Evolutionary conservation across 2,113 vertebrate genomes (phyloP), one percentile per base, ranked within the genome.

Genomic region (Lophochroa leadbeateri): DNA sequence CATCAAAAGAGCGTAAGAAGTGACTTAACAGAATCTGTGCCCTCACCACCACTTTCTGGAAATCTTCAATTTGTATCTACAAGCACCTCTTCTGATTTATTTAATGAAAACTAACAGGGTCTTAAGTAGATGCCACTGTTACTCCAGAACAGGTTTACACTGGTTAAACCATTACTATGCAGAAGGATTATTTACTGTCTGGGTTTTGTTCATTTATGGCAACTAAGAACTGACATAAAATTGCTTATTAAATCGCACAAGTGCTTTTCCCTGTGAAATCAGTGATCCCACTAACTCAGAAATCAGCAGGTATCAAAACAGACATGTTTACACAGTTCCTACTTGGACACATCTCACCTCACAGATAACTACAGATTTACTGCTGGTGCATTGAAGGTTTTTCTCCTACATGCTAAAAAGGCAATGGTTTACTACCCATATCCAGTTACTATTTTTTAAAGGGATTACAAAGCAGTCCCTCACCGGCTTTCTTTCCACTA

Each of bases 281-380:
- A 43, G 64, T 8, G 17, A 72, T 35, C 24, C 16, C 4, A 6
- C 21, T 6, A 7, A 41, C 46, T 28, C 68, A 1, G 1, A 55
- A 33, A n/a, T 14, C 46, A 80, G 46, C 70, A 86, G 67, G 49
- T 20, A 69, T 28, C 67, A 35, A 65, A 60, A 47, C 60, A 82
- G 72, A 50, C 0, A 1, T 3, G 1, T n/a, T 21, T 17, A 23
- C 1, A 5, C 1, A 2, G 50, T 19, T 63, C 53, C 71, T 60
- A 43, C 63, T 64, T 37, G 31, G 35, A 28, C 41, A 69, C 3
- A 3, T n/a, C 47, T 53, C 50, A 50, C 64, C 39, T 70, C 74
- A 46, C 2, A 2, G 60, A 18, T 41, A 47, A 21, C 58, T 37
- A 20, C 57, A 63, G 35, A 82, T 28, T 41, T 39, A 43, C 23